phyloP scores from a whole-genome alignment of 2,888 invertebrate genomes.

The Tenthredo scrophulariae region DNA sequence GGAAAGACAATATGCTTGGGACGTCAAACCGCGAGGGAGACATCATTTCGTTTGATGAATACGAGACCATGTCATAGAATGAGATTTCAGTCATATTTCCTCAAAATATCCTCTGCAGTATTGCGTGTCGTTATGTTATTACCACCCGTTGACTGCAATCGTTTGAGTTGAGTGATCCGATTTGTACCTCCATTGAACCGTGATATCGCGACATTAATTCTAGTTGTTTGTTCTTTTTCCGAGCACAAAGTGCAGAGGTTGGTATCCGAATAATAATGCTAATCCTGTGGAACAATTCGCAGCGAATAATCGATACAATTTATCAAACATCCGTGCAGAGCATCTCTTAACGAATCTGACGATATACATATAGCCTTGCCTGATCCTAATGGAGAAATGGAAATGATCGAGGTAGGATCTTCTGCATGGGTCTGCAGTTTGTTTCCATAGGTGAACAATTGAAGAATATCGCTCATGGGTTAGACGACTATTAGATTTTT shows the following conservation, averaged over 20 bases:
- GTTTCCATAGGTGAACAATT: not conserved
- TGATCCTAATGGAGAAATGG: not conserved
- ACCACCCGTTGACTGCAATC: slow-evolving; percentile 30
- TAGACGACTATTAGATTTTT: not conserved
- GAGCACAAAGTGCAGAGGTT: not conserved
- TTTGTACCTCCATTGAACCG: slow-evolving; percentile 19
- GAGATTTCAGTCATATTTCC: not conserved
- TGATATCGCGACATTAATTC: not conserved
- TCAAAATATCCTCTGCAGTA: not conserved
- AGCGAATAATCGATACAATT: not conserved
- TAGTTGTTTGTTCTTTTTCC: not conserved
- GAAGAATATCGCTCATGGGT: not conserved
- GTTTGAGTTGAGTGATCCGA: slow-evolving; percentile 9
- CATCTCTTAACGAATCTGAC: not conserved
- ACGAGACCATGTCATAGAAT: not conserved
- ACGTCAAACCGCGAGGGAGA: not conserved
- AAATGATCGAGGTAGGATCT: not conserved
- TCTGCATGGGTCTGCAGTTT: not conserved
- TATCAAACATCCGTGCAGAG: slow-evolving; percentile 15
- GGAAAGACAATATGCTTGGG: too few relatives aligned
- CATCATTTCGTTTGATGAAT: not conserved
- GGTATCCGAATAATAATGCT: slow-evolving; percentile 22
- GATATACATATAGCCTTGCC: not conserved
- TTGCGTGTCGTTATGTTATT: slow-evolving; percentile 7
- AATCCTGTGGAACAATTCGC: not conserved